Evolutionary conservation across 2,797 vertebrate genomes (phyloP).

Genomic region (Rhabdomys pumilio): DNA sequence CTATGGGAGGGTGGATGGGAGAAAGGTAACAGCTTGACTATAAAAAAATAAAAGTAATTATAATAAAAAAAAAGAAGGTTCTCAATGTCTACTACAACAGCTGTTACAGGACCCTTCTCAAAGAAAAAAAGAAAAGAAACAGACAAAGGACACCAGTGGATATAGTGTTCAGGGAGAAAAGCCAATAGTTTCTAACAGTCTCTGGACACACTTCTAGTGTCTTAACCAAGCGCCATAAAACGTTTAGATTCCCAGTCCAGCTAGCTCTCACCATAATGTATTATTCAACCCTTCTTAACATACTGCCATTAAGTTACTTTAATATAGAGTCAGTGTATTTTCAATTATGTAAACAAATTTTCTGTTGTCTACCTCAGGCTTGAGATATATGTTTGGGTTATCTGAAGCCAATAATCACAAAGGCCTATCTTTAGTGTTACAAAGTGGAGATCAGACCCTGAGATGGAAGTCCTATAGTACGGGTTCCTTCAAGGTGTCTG

Average conservation of each 20-base stretch:
- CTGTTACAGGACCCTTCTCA: background rate
- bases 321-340: background rate
- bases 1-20: background rate
- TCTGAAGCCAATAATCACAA: background rate
- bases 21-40: background rate
- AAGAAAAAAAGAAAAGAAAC: background rate
- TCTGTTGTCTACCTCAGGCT: background rate
- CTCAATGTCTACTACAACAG: background rate
- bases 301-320: background rate
- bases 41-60: background rate
- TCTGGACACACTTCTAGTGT: background rate
- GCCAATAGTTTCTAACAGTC: background rate
- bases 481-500: background rate
- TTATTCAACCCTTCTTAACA: background rate
- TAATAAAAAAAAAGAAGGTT: background rate
- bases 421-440: background rate
- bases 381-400: background rate
- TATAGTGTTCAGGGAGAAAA: background rate
- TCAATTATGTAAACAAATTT: constrained; percentile 7
- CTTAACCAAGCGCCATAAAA: background rate
- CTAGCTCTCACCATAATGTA: background rate
- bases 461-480: background rate
- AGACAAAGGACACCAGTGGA: background rate
- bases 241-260: background rate
- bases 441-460: background rate